These are phyloP conservation scores for Trematomus loennbergii DNA, from an alignment of 2,113 vertebrate species.

Conservation along the genomic window DNA sequence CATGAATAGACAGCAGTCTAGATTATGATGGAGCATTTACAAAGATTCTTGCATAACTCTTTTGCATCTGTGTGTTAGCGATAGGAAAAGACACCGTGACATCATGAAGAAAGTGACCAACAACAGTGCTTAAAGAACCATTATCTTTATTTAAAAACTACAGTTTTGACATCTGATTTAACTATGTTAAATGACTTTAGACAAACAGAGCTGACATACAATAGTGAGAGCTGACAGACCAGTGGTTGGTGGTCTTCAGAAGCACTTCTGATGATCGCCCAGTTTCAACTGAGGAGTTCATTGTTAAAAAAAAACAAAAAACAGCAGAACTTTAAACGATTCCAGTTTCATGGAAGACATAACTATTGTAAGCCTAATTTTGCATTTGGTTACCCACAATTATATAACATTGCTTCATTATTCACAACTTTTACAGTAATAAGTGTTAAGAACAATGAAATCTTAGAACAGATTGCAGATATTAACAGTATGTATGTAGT, in stretches of 20 bases:
- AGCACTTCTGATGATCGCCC: slow-evolving; percentile 2
- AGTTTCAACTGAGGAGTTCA: not conserved
- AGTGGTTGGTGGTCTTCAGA: slow-evolving; percentile 52
- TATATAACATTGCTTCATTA: too few species aligned
- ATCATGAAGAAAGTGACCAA: not conserved
- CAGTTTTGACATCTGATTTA: slow-evolving; percentile 1
- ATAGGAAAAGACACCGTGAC: not conserved
- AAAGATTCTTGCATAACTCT: not conserved
- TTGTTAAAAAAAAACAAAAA: too few species aligned
- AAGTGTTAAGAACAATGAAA: too few species aligned
- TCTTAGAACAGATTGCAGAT: too few species aligned
- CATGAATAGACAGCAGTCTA: too few species aligned
- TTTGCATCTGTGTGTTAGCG: too few species aligned
- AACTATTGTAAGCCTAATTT: not conserved
- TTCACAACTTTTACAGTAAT: too few species aligned
- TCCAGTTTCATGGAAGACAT: not conserved
- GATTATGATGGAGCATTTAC: not conserved
- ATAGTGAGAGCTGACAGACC: slow-evolving; percentile 37
- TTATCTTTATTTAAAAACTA: slow-evolving; percentile 57
- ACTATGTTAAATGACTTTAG: not conserved
- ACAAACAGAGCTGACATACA: not conserved
- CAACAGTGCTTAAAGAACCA: not conserved
- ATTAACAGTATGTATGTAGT: too few species aligned
- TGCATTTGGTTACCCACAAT: not conserved
- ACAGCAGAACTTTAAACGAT: not conserved